phyloP scores from a whole-genome alignment of 1,140 invertebrate species.

The Bactericera cockerelli region DNA sequence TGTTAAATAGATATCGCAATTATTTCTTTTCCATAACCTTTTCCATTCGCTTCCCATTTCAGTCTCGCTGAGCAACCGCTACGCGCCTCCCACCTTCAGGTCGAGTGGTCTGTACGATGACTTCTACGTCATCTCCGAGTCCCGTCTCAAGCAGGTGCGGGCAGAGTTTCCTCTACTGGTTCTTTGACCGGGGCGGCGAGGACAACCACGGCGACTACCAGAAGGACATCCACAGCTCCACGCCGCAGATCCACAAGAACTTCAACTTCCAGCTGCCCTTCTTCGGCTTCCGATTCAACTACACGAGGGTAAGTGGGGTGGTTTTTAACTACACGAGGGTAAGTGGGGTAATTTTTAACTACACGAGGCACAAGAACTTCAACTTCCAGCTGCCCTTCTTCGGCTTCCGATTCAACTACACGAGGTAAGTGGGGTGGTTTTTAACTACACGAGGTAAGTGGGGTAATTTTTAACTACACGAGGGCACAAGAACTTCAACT shows the following conservation, averaged over 20 bases:
- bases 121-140: slow-evolving; percentile 34
- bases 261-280: slow-evolving; percentile 86
- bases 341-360: too few species aligned
- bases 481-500: too few species aligned
- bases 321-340: too few species aligned
- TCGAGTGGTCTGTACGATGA: slow-evolving; percentile 3
- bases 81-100: slow-evolving; percentile 16
- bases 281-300: slow-evolving; percentile 85
- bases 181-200: slow-evolving; percentile 60
- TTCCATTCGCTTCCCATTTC: too few species aligned
- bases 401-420: too few species aligned
- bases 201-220: slow-evolving; percentile 64
- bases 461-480: too few species aligned
- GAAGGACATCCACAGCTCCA: slow-evolving; percentile 62
- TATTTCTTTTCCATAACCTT: too few species aligned
- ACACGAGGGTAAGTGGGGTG: slow-evolving; percentile 68
- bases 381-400: too few species aligned
- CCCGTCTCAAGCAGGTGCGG: slow-evolving; percentile 47
- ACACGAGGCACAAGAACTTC: too few species aligned
- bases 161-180: slow-evolving; percentile 70
- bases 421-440: too few species aligned
- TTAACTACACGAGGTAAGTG: too few species aligned
- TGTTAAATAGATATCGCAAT: too few species aligned
- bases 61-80: slow-evolving; percentile 11
- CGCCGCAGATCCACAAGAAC: slow-evolving; percentile 71